Percentiles rank a stretch among this genome's conserved stretches.
These are phyloP conservation scores for Zaprionus lachaisei DNA, from an alignment of 1,140 invertebrate genomes.

Conservation along the genomic window DNA sequence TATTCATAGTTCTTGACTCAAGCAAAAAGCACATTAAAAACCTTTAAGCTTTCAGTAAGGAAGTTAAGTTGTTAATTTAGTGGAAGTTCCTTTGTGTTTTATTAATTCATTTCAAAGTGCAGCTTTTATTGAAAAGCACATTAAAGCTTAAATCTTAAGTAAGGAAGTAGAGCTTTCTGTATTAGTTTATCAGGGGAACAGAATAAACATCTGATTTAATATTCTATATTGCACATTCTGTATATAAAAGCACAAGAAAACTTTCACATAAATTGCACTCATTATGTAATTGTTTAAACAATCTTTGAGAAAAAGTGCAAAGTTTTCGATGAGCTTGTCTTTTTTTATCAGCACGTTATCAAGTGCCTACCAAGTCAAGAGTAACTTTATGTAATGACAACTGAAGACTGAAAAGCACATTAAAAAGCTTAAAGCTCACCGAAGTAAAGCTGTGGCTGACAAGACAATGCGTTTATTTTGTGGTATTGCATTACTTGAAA, in stretches of 20 bases:
- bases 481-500: too few species aligned
- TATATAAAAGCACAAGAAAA: not conserved
- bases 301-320: not conserved
- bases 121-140: not conserved
- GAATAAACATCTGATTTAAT: too few species aligned
- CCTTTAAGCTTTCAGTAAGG: not conserved
- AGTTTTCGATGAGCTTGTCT: not conserved
- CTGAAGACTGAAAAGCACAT: too few species aligned
- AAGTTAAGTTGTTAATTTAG: not conserved
- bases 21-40: not conserved
- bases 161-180: not conserved
- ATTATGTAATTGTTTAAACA: not conserved
- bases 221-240: not conserved
- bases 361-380: too few species aligned
- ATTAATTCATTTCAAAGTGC: too few species aligned
- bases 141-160: not conserved
- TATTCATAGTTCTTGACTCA: not conserved
- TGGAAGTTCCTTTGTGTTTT: too few species aligned
- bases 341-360: not conserved
- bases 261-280: not conserved
- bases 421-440: too few species aligned
- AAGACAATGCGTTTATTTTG: too few species aligned
- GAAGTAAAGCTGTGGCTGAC: too few species aligned
- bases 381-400: too few species aligned
- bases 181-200: too few species aligned